Percentiles rank a stretch among this genome's conserved stretches.
These are phyloP conservation scores for Hecatera dysodea DNA, from an alignment of 2,888 invertebrate genomes.

Conservation along the genomic window DNA sequence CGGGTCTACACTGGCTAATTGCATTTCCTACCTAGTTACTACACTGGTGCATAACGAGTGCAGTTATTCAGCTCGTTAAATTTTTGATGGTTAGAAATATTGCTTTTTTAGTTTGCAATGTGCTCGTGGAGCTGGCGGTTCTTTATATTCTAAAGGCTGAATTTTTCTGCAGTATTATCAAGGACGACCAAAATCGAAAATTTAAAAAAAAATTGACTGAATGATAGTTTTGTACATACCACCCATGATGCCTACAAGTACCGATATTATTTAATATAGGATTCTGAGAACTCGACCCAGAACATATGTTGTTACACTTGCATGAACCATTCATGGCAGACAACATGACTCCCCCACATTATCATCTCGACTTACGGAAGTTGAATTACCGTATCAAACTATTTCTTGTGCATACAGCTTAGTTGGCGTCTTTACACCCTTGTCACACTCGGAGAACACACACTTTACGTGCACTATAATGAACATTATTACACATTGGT, in stretches of 20 bases:
- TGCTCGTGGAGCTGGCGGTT: slow-evolving; percentile 24
- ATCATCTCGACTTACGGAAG: slow-evolving; percentile 83
- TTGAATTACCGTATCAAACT: slow-evolving; percentile 83
- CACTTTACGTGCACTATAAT: slow-evolving; percentile 33
- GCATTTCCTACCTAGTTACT: slow-evolving; percentile 89
- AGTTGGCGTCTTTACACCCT: slow-evolving; percentile 68
- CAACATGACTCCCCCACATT: slow-evolving; percentile 78
- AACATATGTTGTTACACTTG: slow-evolving; percentile 23
- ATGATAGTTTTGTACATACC: background rate
- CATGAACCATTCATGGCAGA: slow-evolving; percentile 68
- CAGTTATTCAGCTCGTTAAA: slow-evolving; percentile 65
- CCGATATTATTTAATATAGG: background rate
- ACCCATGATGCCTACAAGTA: background rate
- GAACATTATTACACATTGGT: slow-evolving; percentile 34
- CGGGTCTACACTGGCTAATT: slow-evolving; percentile 85
- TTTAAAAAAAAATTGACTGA: background rate
- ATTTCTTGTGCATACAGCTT: slow-evolving; percentile 81
- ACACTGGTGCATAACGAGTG: slow-evolving; percentile 75
- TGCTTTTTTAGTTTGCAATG: slow-evolving; percentile 44
- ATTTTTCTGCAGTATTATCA: background rate
- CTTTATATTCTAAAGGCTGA: slow-evolving; percentile 14
- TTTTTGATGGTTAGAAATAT: slow-evolving; percentile 65
- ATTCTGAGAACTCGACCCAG: slow-evolving; percentile 13
- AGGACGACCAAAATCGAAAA: too few species aligned
- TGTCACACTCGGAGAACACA: slow-evolving; percentile 68